Evolutionary conservation across 2,797 vertebrate genomes (phyloP), one percentile per base, ranked within the genome.

Genomic region (Hippopotamyrus pictus): DNA sequence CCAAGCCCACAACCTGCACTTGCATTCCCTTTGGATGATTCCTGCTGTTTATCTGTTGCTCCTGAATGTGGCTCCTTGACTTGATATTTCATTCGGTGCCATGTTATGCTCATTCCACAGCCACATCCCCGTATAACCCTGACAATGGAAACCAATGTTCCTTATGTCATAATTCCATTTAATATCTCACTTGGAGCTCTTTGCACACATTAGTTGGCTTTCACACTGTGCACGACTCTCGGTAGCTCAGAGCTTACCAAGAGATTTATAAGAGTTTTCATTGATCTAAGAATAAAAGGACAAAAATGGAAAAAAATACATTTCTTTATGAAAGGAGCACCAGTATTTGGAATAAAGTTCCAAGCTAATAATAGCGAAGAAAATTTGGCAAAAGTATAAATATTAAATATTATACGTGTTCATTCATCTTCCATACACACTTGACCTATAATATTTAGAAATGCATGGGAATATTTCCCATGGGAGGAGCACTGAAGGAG

Each of bases 241-340:
- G n/a, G 76, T n/a, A 82, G 41, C 41, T 44, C 76, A 46, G 76
- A 33, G 37, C 76, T 82, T 82, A 44, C 41, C 76, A 17, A n/a
- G 37, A 41, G 17, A 46, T 82, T 82, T 46, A 22, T 46, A 82
- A 9, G 17, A 82, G 41, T 44, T 41, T n/a, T 82, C 37, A 44
- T 82, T 82, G 41, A 82, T 82, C 76, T 44, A 82, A 46, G 76
- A 82, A 82, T 82, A 82, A 82, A 82, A 82, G 41, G 41, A 82
- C 41, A n/a, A 82, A 82, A 82, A 82, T 46, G 41, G 65, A 69
- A 69, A 69, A 29, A 73, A 73, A 37, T 37, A 37, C 29, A 82
- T n/a, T 82, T 82, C 76, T 82, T 46, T 82, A 22, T 82, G 76
- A 82, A 82, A 82, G 17, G 19, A 46, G 41, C 41, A 46, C 14